These are phyloP conservation scores for Andricus grossulariae DNA, from an alignment of 1,140 invertebrate genomes.

Conservation along the genomic window DNA sequence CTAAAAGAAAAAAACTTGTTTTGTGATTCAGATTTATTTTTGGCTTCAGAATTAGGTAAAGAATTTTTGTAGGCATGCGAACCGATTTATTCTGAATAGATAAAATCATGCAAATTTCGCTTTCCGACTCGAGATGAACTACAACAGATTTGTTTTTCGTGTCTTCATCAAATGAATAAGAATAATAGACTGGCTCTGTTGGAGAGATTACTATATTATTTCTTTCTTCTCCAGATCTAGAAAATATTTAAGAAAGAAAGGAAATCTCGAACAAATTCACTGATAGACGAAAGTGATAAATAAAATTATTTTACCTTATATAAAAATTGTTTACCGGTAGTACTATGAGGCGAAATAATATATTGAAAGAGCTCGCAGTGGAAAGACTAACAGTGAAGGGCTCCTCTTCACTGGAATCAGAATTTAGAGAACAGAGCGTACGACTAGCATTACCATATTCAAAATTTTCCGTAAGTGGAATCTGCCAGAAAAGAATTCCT, in stretches of 20 bases:
- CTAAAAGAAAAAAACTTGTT: conserved; percentile 63
- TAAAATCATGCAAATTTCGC: conserved; percentile 78
- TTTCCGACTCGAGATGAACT: conserved; percentile 76
- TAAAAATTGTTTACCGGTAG: neutral
- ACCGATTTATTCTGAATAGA: conserved; percentile 81
- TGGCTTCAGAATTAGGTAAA: neutral
- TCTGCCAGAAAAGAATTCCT: conserved; percentile 78
- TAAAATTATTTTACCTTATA: neutral
- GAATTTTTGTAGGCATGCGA: neutral
- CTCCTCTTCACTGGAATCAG: conserved; percentile 60
- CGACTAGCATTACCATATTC: conserved; percentile 73
- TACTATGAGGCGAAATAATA: conserved; percentile 67
- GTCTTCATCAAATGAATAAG: conserved; percentile 76
- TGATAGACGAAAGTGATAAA: conserved; percentile 46
- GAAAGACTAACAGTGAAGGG: conserved; percentile 76
- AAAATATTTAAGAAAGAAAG: conserved; percentile 1
- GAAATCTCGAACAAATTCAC: conserved; percentile 47
- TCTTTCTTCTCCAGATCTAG: conserved; percentile 35
- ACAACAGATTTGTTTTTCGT: conserved; percentile 74
- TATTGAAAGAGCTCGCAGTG: conserved; percentile 66
- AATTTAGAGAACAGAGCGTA: conserved; percentile 76
- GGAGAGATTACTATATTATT: conserved; percentile 62
- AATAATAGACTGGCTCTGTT: conserved; percentile 78
- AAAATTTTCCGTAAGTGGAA: conserved; percentile 69
- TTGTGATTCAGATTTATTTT: conserved; percentile 11